Conservation (phyloP, 2,797 vertebrate genomes). For the Hoplostethus atlanticus region DNA sequence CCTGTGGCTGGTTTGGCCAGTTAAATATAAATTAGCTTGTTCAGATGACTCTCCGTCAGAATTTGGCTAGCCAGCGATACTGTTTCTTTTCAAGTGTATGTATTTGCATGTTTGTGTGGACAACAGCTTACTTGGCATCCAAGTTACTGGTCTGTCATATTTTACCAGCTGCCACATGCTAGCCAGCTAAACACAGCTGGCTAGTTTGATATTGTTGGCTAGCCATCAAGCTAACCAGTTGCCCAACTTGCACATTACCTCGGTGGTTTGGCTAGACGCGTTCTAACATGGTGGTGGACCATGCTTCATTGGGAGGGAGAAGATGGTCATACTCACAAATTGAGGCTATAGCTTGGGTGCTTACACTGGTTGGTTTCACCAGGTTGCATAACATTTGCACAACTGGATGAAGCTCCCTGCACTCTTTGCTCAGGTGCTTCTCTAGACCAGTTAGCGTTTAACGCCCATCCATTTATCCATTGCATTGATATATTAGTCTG, state of each 20-base stretch:
- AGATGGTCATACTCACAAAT: conserved; percentile 29
- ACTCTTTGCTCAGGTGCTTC: conserved; percentile 28
- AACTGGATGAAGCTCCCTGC: conserved; percentile 35
- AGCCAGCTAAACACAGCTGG: conserved; percentile 33
- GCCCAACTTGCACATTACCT: not conserved
- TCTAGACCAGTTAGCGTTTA: conserved; percentile 5
- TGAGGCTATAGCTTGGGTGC: conserved; percentile 10
- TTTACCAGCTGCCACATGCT: conserved; percentile 64
- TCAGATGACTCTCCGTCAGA: conserved; percentile 13
- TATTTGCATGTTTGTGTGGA: conserved; percentile 30
- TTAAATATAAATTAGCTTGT: not conserved
- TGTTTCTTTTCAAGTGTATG: not conserved
- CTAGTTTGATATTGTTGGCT: conserved; percentile 25
- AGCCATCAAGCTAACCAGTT: conserved; percentile 27
- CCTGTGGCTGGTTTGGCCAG: not conserved
- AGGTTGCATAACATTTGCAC: conserved; percentile 68
- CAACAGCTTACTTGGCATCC: conserved; percentile 31
- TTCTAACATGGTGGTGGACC: conserved; percentile 15
- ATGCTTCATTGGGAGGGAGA: conserved; percentile 17
- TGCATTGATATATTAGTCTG: conserved; percentile 21
- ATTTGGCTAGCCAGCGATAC: not conserved
- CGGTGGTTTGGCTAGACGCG: conserved; percentile 16
- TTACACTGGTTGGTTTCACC: conserved; percentile 42
- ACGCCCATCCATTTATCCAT: conserved; percentile 15
- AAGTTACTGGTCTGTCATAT: conserved; percentile 47